phyloP scores from a whole-genome alignment of 2,113 vertebrate species.

The Dryoscopus gambensis region DNA sequence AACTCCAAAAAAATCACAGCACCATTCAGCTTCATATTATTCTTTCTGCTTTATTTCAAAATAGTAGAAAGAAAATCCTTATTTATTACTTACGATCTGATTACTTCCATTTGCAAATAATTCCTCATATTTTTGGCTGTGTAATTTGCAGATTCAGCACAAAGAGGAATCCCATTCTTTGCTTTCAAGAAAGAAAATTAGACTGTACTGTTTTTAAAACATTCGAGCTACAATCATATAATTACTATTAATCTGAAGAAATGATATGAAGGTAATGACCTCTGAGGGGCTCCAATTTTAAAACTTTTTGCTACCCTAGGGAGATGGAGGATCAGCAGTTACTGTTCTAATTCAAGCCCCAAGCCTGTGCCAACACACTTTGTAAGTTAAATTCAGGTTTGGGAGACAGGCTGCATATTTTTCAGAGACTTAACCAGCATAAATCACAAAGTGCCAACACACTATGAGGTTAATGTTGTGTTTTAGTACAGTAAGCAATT shows the following conservation, averaged over 20 bases:
- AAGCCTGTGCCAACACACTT: slow-evolving; percentile 30
- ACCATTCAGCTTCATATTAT: neutral
- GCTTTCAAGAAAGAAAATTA: neutral
- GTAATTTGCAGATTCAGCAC: neutral
- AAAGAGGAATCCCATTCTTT: neutral
- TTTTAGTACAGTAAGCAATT: slow-evolving; percentile 68
- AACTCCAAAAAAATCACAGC: neutral
- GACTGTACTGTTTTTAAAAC: neutral
- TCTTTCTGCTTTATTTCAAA: neutral
- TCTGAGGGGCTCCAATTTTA: neutral
- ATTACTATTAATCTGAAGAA: slow-evolving; percentile 29
- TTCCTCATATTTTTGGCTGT: neutral
- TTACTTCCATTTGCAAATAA: slow-evolving; percentile 21
- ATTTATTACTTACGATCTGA: neutral
- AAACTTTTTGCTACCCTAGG: neutral
- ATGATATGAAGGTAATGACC: neutral
- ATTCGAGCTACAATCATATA: neutral
- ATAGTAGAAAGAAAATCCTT: neutral
- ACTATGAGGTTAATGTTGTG: slow-evolving; percentile 54
- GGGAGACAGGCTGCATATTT: slow-evolving; percentile 38
- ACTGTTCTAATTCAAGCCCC: neutral
- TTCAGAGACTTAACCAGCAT: slow-evolving; percentile 49
- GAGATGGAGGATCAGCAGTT: neutral
- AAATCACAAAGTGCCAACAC: slow-evolving; percentile 47
- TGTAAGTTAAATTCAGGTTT: slow-evolving; percentile 43